Base-by-base conservation (phyloP, 1,140 invertebrate species). In the Heliconius congener region DNA sequence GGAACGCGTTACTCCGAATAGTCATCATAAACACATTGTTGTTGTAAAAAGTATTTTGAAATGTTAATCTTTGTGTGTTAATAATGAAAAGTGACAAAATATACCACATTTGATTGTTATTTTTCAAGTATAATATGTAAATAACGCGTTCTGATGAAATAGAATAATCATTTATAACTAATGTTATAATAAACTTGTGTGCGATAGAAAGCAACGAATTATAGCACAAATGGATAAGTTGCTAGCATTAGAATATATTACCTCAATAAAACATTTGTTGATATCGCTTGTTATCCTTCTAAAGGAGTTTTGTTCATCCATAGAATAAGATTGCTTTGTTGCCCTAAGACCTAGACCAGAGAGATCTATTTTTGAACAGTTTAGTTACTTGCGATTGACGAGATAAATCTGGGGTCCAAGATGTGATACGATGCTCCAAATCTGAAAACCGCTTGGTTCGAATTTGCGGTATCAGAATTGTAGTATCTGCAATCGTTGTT, bases 201-300 rank as follows among this genome's bases (percentile, higher is more conserved):
- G 79, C 79, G 72, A 27, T 74, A 77, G 42, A 74, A 71, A 37
- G 71, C 79, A 81, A 81, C 76, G 76, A 81, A 81, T 78, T 50
- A 75, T 76, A 78, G 76, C 74, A 76, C 77, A 78, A 78, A 66
- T 71, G 72, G 74, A 81, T 81, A 89, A 89, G 85, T 87, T 91
- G 90, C 88, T 90, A 89, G 86, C 81, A 55, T 86, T 90, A 90
- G 87, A 84, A 80, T 77, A 87, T 83, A 89, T 77, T 91, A 91
- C 87, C 91, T 92, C 90, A 84, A 87, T 82, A 90, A 91, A 90
- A 91, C 87, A 92, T 89, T 91, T 90, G 89, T 92, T 91, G 73
- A 86, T 84, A 87, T 89, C 77, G 90, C 90, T 92, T 93, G 92
- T 94, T 94, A 94, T 94, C 92, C 92, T 94, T 92, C 79, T 80